phyloP scores from a whole-genome alignment of 2,113 vertebrate genomes.

The Psittacula cyanocephala region DNA sequence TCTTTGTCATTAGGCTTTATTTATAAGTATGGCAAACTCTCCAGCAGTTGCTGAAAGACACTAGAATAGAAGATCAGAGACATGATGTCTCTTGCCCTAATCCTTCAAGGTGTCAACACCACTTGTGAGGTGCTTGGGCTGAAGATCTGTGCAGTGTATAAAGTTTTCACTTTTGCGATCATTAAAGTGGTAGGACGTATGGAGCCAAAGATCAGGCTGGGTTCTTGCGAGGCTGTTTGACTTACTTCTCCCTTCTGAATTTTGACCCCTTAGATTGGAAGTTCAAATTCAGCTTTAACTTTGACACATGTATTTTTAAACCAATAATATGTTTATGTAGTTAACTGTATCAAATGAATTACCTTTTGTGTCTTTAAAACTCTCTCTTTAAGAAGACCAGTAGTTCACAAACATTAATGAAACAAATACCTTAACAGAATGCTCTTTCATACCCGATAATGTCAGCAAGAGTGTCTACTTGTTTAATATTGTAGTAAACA shows the following conservation, averaged over 20 bases:
- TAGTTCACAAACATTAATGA: neutral
- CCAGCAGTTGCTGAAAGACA: neutral
- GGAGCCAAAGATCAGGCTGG: neutral
- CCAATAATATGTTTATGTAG: constrained; percentile 8
- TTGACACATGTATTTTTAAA: neutral
- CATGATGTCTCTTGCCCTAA: neutral
- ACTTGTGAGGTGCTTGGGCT: neutral
- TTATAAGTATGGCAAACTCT: neutral
- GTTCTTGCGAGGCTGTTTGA: neutral
- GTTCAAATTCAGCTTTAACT: constrained; percentile 24
- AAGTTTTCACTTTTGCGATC: neutral
- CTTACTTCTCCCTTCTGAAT: neutral
- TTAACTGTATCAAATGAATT: constrained; percentile 36
- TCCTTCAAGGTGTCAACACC: neutral
- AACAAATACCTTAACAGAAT: constrained; percentile 46
- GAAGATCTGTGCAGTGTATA: neutral
- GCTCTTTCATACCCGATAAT: constrained; percentile 42
- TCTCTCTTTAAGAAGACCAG: neutral
- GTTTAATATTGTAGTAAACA: constrained; percentile 60
- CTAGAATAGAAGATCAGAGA: neutral
- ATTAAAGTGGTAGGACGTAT: neutral
- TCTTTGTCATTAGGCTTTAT: neutral
- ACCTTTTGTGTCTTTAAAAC: constrained; percentile 14
- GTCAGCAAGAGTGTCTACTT: constrained; percentile 55
- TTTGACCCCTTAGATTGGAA: constrained; percentile 14